phyloP scores from a whole-genome alignment of 2,797 vertebrate genomes.

The Danio aesculapii region DNA sequence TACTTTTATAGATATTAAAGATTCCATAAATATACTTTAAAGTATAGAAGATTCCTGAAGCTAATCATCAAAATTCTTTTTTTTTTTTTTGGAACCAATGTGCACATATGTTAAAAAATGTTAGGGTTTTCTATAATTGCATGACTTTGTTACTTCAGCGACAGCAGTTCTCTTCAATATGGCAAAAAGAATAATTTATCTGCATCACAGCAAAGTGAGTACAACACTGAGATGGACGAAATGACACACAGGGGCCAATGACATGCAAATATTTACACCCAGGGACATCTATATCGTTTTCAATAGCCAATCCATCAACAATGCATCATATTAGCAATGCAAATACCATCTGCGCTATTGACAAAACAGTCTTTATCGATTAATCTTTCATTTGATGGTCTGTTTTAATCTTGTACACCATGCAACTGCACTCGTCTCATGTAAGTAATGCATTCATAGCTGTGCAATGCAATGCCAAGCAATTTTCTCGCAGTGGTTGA shows the following conservation, averaged over 20 bases:
- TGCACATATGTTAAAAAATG: too few relatives aligned
- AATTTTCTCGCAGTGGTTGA: constrained; percentile 48
- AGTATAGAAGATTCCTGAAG: too few relatives aligned
- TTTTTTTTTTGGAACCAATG: too few relatives aligned
- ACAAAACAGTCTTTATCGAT: constrained; percentile 23
- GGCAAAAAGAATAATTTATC: neutral
- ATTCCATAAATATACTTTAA: too few relatives aligned
- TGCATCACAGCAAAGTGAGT: neutral
- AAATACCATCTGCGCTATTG: constrained; percentile 22
- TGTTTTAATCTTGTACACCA: constrained; percentile 23
- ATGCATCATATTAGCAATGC: constrained; percentile 27
- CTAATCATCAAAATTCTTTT: too few relatives aligned
- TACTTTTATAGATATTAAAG: too few relatives aligned
- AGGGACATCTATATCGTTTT: constrained; percentile 5
- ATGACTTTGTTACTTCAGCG: neutral
- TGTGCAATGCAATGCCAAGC: neutral
- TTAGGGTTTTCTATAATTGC: too few relatives aligned
- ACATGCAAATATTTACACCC: neutral
- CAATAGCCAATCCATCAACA: neutral
- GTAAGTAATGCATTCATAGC: constrained; percentile 41
- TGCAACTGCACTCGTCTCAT: constrained; percentile 3
- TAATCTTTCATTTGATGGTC: constrained; percentile 23
- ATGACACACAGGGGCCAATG: constrained; percentile 1
- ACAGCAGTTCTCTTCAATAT: neutral
- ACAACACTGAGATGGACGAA: neutral